Conservation (phyloP, 2,113 vertebrate species). For the Felis chaus region DNA sequence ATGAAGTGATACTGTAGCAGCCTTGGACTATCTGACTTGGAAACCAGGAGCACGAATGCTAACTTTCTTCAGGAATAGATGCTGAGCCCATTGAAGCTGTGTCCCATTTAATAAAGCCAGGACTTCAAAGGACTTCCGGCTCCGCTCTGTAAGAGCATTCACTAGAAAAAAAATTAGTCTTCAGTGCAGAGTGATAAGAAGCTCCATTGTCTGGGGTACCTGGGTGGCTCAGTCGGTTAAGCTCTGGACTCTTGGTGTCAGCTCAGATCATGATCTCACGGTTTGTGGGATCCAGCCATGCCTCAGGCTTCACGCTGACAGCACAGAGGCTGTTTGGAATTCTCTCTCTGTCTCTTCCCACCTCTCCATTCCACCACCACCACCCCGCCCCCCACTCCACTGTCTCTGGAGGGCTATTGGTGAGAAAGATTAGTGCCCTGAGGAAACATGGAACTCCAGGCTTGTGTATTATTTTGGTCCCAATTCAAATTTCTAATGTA, state of each 20-base stretch:
- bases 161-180: background rate
- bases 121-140: background rate
- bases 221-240: no score
- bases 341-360: no score
- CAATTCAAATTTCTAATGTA: background rate
- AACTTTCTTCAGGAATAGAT: background rate
- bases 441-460: background rate
- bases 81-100: background rate
- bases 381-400: no score
- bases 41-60: background rate
- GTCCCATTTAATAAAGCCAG: background rate
- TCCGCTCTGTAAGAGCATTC: no score
- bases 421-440: background rate
- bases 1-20: background rate
- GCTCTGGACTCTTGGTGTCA: no score
- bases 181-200: background rate
- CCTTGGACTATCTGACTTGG: background rate
- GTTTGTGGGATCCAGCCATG: no score
- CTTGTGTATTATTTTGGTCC: background rate
- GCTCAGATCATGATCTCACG: no score
- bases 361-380: no score
- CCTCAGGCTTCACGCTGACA: no score
- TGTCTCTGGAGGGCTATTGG: background rate
- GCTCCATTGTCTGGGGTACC: background rate
- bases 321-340: no score